Evolutionary conservation across 2,888 invertebrate species (phyloP).

Genomic region (Iselma pallidipennis): DNA sequence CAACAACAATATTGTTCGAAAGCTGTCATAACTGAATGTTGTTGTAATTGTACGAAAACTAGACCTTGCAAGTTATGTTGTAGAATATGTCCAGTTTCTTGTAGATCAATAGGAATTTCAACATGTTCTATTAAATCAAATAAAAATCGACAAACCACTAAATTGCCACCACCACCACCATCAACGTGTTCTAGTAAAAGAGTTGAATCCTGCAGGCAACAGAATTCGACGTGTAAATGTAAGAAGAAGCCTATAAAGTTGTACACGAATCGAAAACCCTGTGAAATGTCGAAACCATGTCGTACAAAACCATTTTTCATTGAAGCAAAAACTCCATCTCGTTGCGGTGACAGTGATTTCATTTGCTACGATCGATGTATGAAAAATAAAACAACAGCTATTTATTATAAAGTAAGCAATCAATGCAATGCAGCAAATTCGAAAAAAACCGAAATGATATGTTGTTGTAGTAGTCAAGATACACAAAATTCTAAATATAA

Average conservation of each 20-base stretch:
- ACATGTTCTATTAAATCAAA: neutral
- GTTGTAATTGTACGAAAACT: neutral
- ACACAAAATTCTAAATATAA: neutral
- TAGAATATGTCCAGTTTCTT: neutral
- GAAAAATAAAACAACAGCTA: neutral
- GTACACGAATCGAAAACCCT: neutral
- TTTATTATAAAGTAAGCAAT: neutral
- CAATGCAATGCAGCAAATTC: neutral
- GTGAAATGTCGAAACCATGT: neutral
- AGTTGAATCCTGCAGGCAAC: neutral
- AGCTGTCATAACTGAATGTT: constrained; percentile 5
- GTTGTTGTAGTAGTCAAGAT: neutral
- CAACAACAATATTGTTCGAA: constrained; percentile 1
- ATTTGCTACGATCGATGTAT: neutral
- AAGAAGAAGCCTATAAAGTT: neutral
- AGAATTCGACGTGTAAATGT: neutral
- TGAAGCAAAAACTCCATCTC: neutral
- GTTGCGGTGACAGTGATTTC: neutral
- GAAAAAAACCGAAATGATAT: neutral
- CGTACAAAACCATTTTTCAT: neutral
- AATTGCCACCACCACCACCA: neutral
- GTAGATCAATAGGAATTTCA: neutral
- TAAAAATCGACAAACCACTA: neutral
- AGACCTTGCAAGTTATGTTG: neutral
- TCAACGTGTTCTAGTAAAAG: neutral